Percentiles rank a stretch among this genome's conserved stretches.
Conservation (phyloP, 2,888 invertebrate species). For the Zhengitettix transpicula region DNA sequence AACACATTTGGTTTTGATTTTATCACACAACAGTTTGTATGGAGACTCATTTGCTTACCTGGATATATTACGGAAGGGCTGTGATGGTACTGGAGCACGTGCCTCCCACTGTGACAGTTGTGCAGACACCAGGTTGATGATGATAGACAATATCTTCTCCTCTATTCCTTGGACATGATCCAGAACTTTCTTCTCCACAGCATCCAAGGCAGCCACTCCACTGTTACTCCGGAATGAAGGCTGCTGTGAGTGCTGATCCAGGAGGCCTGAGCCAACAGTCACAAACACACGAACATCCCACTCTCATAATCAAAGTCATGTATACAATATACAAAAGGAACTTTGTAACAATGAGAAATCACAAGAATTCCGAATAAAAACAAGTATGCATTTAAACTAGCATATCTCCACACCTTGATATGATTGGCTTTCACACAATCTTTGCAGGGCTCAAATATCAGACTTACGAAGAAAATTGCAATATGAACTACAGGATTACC, state of each 20-base stretch:
- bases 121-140: conserved; percentile 65
- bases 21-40: no score
- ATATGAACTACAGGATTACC: background rate
- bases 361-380: no score
- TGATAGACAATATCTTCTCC: conserved; percentile 77
- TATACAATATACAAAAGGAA: no score
- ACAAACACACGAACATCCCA: background rate
- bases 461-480: no score
- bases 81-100: conserved; percentile 86
- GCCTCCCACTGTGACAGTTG: conserved; percentile 84
- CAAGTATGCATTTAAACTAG: no score
- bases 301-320: no score
- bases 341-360: no score
- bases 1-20: no score
- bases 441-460: no score
- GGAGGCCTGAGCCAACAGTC: background rate
- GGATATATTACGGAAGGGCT: conserved; percentile 71
- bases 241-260: conserved; percentile 1
- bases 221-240: conserved; percentile 16
- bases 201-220: conserved; percentile 34
- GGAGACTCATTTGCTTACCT: conserved; percentile 25
- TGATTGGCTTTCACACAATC: no score
- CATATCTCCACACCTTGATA: no score
- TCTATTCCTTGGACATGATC: conserved; percentile 88
- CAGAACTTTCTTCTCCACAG: conserved; percentile 59